Base-by-base conservation (phyloP, 2,113 vertebrate genomes). In the Pachycephala philippinensis region DNA sequence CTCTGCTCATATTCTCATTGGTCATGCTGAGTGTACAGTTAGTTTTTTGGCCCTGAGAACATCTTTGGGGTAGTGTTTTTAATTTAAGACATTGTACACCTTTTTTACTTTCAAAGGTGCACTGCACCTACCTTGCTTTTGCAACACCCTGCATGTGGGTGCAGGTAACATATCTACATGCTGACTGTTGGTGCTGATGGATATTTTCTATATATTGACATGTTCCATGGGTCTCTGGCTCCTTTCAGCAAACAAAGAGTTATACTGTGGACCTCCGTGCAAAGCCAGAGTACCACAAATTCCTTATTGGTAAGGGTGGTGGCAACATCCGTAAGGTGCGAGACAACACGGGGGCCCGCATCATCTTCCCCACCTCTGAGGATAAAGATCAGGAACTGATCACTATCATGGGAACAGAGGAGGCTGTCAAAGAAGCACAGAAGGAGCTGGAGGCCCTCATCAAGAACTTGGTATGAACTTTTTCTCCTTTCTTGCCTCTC, bases 281-380 rank as follows among this genome's bases (percentile, higher is more conserved):
- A 63, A 99, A 99, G 95, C 99, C 99, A 4, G 99, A 99, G 77
- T 99, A 99, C 96, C 99, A 99, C 98, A 99, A 99, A 92, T 99
- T 99, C 98, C 98, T 99, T 54, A 99, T 99, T 5, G 99, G 99
- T 39, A 99, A 99, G 91, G 99, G 99, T 10, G 99, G 99, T 0
- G 99, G 98, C 92, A 99, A 99, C 96, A 99, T 99, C 93, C 99
- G 99, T 30, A 99, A 99, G 95, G 99, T 99, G 84, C 99, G 99
- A 1, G 99, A 99, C 96, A 99, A 97, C 97, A 99, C 99, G 0
- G 99, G 99, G 1, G 99, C 99, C 64, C 98, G 99, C 84, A 98
- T 99, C 84, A 99, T 99, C 76, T 99, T 99, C 96, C 99, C 99
- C 6, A 98, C 99, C 2, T 90, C 98, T 0, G 99, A 99, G 4